phyloP scores from a whole-genome alignment of 2,113 vertebrate genomes.

The Datnioides undecimradiatus region DNA sequence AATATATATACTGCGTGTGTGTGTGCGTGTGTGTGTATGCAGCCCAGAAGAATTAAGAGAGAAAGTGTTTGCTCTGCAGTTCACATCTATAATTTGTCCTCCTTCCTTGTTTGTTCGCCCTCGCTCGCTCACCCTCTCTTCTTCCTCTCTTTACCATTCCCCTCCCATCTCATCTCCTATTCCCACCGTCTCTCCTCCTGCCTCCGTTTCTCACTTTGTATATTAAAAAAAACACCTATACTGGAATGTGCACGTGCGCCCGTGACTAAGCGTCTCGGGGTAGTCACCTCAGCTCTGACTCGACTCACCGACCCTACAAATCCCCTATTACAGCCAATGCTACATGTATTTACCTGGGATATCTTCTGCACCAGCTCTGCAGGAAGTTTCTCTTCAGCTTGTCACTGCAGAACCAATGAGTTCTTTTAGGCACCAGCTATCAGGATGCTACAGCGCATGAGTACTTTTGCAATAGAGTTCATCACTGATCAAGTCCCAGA shows the following conservation, averaged over 20 bases:
- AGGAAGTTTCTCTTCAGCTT: not conserved
- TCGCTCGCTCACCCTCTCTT: not conserved
- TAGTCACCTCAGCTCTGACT: slow-evolving; percentile 14
- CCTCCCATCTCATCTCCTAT: slow-evolving; percentile 17
- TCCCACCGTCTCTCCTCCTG: slow-evolving; percentile 10
- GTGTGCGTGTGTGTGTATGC: not conserved
- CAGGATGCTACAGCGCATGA: not conserved
- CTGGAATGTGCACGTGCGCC: slow-evolving; percentile 12
- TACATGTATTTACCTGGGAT: not conserved
- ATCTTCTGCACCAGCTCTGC: not conserved
- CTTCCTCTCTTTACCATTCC: slow-evolving; percentile 13
- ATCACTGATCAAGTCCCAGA: not conserved
- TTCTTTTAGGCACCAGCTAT: not conserved
- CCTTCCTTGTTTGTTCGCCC: not conserved
- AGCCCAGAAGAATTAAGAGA: slow-evolving; percentile 27
- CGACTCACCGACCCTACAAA: slow-evolving; percentile 26
- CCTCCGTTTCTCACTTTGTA: slow-evolving; percentile 1
- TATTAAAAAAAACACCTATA: not conserved
- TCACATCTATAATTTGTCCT: slow-evolving; percentile 40
- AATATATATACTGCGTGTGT: not conserved
- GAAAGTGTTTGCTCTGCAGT: slow-evolving; percentile 57
- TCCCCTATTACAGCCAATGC: not conserved
- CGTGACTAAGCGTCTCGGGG: slow-evolving; percentile 28
- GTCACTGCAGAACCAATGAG: not conserved
- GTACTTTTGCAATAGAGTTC: not conserved